phyloP scores from a whole-genome alignment of 2,113 vertebrate genomes.

The Spea bombifrons region DNA sequence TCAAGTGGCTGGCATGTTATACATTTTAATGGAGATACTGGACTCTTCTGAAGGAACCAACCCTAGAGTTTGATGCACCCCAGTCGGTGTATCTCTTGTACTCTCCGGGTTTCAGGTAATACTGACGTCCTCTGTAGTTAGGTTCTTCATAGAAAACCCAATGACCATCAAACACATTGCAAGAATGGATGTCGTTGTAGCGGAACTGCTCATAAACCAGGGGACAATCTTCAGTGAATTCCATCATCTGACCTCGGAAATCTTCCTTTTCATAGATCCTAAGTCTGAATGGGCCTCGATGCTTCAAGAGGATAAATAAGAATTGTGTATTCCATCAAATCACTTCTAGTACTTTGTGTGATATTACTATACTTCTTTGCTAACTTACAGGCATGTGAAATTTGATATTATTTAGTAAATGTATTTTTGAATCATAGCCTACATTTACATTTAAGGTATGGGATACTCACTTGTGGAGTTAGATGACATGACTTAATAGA shows the following conservation, averaged over 20 bases:
- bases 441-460: neutral
- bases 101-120: conserved; percentile 71
- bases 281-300: conserved; percentile 53
- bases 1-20: neutral
- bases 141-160: conserved; percentile 78
- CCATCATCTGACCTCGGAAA: conserved; percentile 71
- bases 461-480: conserved; percentile 12
- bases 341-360: neutral
- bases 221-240: conserved; percentile 70
- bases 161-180: conserved; percentile 71
- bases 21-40: conserved; percentile 54
- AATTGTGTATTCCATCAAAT: neutral
- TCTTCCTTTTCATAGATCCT: conserved; percentile 72
- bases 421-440: too few relatives aligned
- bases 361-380: neutral
- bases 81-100: conserved; percentile 73
- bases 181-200: conserved; percentile 70
- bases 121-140: conserved; percentile 67
- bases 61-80: conserved; percentile 65
- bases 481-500: conserved; percentile 77
- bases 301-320: neutral
- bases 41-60: conserved; percentile 61
- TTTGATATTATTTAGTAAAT: neutral
- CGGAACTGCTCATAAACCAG: conserved; percentile 71
- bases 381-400: neutral